Evolutionary conservation across 2,113 vertebrate genomes (phyloP).

Genomic region (Myodes glareolus): DNA sequence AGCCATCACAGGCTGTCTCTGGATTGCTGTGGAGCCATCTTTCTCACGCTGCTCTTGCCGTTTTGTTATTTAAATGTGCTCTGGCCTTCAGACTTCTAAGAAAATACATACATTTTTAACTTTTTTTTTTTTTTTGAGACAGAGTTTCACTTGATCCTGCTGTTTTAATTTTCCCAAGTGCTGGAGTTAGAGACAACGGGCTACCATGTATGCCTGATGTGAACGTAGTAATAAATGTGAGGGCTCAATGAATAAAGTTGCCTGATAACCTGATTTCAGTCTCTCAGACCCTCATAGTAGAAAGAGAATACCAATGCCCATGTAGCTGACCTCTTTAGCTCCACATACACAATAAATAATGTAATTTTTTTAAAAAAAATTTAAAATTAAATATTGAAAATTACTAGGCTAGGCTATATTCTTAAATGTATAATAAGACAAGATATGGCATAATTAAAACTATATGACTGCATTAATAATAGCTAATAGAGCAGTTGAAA

Average conservation of each 20-base stretch:
- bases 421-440: neutral
- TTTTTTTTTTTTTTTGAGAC: neutral
- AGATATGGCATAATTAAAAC: neutral
- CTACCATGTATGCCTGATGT: neutral
- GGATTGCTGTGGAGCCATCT: constrained; percentile 30
- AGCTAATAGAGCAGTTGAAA: neutral
- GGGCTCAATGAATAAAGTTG: neutral
- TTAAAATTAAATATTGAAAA: neutral
- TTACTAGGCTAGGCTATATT: neutral
- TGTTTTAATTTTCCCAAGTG: neutral
- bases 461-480: neutral
- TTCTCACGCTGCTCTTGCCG: neutral
- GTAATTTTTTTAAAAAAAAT: neutral
- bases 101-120: neutral
- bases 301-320: neutral
- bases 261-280: neutral
- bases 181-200: neutral
- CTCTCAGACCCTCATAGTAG: neutral
- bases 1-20: neutral
- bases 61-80: constrained; percentile 28
- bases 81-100: constrained; percentile 59
- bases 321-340: neutral
- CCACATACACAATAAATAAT: neutral
- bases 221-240: neutral
- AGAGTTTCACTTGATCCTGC: neutral